A percentile compares a stretch with the other conserved stretches of the same genome.
phyloP scores from a whole-genome alignment of 2,797 vertebrate species.

The Myotis planiceps region DNA sequence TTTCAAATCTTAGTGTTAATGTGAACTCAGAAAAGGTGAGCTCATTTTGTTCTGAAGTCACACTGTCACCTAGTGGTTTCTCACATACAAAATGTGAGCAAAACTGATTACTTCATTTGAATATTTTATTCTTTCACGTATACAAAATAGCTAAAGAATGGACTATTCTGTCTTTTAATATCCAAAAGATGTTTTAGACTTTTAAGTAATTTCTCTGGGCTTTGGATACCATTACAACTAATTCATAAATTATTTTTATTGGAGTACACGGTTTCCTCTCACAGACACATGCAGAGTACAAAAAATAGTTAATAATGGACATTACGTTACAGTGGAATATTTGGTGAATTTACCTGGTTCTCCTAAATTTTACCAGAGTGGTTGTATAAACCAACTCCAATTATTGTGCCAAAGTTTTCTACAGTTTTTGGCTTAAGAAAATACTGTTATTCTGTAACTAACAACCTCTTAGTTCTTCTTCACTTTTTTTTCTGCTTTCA shows the following conservation, averaged over 20 bases:
- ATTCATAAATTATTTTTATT: slow-evolving; percentile 22
- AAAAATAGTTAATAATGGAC: neutral
- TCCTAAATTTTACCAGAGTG: neutral
- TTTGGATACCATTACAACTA: neutral
- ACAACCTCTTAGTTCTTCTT: neutral
- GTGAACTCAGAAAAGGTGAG: neutral
- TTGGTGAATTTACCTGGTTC: neutral
- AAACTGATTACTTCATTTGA: neutral
- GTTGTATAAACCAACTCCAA: neutral
- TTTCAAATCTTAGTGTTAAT: slow-evolving; percentile 30
- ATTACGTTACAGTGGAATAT: neutral
- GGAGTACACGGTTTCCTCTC: neutral
- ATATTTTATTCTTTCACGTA: neutral
- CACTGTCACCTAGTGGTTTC: slow-evolving; percentile 84
- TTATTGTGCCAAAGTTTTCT: neutral
- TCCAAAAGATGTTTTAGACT: neutral
- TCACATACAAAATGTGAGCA: neutral
- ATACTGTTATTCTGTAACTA: neutral
- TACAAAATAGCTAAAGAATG: neutral
- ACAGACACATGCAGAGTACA: neutral
- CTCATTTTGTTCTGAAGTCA: slow-evolving; percentile 72
- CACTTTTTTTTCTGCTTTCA: neutral
- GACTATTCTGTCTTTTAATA: neutral
- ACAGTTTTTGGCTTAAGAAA: slow-evolving; percentile 7
- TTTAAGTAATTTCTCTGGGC: neutral